Evolutionary conservation across 1,140 invertebrate species (phyloP), one percentile per base, ranked within the genome.

Genomic region (Drosophila obscura): DNA sequence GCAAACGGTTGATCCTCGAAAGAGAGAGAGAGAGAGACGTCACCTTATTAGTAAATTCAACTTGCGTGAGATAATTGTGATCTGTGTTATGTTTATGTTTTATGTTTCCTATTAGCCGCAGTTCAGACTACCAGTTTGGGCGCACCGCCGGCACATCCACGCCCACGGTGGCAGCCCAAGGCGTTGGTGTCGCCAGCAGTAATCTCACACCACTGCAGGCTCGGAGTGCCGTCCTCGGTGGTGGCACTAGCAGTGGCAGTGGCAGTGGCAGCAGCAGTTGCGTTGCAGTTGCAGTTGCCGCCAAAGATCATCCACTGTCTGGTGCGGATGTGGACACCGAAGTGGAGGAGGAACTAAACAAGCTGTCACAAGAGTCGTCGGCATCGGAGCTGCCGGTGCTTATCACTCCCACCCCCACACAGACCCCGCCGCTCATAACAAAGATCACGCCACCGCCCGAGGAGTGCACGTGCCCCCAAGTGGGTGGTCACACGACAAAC

Each of bases 371-470:
- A 5, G 80, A 77, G 28, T 67, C 77, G 4, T 69, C 74, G 11
- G 46, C 59, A 0, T 57, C 76, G 28, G 82, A 84, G 56, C 16
- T 78, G 61, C 77, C 73, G 19, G 44, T 67, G 4, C 28, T 67
- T 4, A 35, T 58, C 11, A 28, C 69, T 8, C 60, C 67, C 60
- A 59, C 59, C 22, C 56, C 68, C 46, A 62, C 68, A 39, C 69
- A 67, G 35, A 66, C 73, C 55, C 78, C 78, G 53, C 77, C 84
- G 60, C 77, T 77, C 46, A 35, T 77, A 6, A 51, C 77, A 22
- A 78, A 88, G 45, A 55, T 89, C 49, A 85, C 81, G 48, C 79
- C 73, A 50, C 61, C 74, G 39, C 79, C 73, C 8, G 68, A 41
- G 8, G 75, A 80, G 45, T 3, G 52, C 68, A 13, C 19, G 19